phyloP scores from a whole-genome alignment of 1,140 invertebrate species.

The Babylonia areolata region DNA sequence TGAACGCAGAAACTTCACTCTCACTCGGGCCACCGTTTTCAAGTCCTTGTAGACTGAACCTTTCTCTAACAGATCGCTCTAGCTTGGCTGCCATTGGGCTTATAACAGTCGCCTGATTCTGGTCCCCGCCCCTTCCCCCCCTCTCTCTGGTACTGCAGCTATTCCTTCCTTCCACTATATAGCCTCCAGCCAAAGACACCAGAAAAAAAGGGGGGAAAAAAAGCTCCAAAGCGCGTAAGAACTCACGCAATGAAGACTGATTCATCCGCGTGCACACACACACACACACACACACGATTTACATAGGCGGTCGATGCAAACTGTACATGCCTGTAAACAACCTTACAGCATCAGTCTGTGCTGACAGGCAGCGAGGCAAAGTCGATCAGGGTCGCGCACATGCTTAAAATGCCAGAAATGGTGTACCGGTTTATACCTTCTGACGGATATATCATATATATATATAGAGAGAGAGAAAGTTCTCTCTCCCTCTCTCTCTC shows the following conservation, averaged over 20 bases:
- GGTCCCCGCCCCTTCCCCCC: background rate
- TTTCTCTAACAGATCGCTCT: background rate
- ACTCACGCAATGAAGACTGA: background rate
- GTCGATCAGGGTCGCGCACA: too few relatives aligned
- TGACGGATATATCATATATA: too few relatives aligned
- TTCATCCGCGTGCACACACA: background rate
- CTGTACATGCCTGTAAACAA: background rate
- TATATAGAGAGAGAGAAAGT: too few relatives aligned
- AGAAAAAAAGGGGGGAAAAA: too few relatives aligned
- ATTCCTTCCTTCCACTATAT: background rate
- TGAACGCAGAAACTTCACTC: background rate
- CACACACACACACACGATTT: background rate
- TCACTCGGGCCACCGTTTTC: background rate
- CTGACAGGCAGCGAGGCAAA: too few relatives aligned
- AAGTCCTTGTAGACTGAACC: background rate
- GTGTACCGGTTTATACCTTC: too few relatives aligned
- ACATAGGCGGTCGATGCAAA: background rate
- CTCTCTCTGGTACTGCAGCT: background rate
- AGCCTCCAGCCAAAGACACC: background rate
- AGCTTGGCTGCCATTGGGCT: slow-evolving; percentile 10
- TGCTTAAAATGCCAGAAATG: too few relatives aligned
- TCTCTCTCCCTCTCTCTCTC: too few relatives aligned
- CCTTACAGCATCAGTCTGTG: background rate
- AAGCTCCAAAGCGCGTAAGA: background rate
- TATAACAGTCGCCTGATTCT: background rate